Evolutionary conservation across 2,113 vertebrate species (phyloP), one percentile per base, ranked within the genome.

Genomic region (Tamias sibiricus): DNA sequence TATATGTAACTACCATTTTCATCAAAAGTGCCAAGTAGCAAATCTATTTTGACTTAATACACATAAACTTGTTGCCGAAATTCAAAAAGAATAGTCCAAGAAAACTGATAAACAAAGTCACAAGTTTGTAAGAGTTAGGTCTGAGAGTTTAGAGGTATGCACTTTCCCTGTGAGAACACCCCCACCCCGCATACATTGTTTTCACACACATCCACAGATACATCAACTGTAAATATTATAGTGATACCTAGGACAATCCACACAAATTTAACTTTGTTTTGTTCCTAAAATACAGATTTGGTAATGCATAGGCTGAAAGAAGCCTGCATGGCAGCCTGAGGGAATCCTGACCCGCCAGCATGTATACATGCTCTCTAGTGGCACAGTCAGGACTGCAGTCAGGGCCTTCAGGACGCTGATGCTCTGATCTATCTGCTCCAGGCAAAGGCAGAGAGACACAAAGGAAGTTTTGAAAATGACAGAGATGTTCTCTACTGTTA

Each of bases 261-360:
- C 13, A 95, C 12, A 88, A 37, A 97, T 44, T 86, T 87, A 54
- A 77, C 82, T 91, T 86, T 59, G 30, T 47, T 95, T 95, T 83
- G 54, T 17, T 83, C 17, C 81, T 79, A 79, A 94, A 94, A 72
- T 49, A 85, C 0, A 86, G 16, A 86, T 42, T 57, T 94, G 37
- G n/a, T 37, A 19, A 52, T 66, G 59, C 11, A 40, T 75, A 54
- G 1, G 8, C 49, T 82, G 14, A 11, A 76, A 71, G n/a, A 86
- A 94, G 81, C 37, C 3, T 24, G 54, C 54, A 57, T 24, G 54
- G 54, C 54, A 57, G 54, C 20, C 54, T 8, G 20, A 57, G 54
- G 6, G 54, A 57, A 22, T 24, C 54, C 19, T 57, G 54, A 40
- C 30, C 59, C 37, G 44, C 30, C 0, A 79, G 28, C 69, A 87